Percentiles rank a stretch among this genome's conserved stretches.
phyloP scores from a whole-genome alignment of 2,888 invertebrate genomes.

The Amiota mariae region DNA sequence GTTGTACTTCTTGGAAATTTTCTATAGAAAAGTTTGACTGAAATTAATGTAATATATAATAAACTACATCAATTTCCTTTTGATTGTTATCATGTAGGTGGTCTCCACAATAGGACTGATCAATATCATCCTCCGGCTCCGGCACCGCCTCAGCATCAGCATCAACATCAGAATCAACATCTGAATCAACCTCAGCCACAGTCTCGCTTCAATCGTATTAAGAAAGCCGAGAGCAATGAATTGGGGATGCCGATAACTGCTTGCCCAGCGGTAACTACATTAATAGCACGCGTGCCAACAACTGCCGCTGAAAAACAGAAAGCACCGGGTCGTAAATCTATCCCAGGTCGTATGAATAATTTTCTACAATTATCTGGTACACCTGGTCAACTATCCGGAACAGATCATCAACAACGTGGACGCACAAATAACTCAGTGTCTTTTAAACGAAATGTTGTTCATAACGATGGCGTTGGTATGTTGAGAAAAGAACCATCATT shows the following conservation, averaged over 20 bases:
- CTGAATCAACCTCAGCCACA: no score
- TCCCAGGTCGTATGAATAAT: neutral
- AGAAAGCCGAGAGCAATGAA: slow-evolving; percentile 8
- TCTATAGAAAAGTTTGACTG: no score
- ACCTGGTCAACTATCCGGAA: neutral
- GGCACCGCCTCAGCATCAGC: neutral
- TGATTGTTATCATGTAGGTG: no score
- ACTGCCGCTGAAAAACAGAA: neutral
- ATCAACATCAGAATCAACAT: no score
- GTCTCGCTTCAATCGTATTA: neutral
- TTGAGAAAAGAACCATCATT: neutral
- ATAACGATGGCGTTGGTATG: neutral
- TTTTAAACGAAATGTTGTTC: neutral
- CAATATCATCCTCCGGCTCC: no score
- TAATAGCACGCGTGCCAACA: slow-evolving; percentile 17
- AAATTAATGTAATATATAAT: slow-evolving; percentile 24
- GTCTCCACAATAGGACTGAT: slow-evolving; percentile 31
- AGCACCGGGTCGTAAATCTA: neutral
- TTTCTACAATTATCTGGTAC: neutral
- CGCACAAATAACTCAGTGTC: neutral
- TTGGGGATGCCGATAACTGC: neutral
- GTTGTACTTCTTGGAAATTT: no score
- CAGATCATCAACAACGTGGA: neutral
- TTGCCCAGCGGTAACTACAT: slow-evolving; percentile 37
- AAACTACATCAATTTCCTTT: no score